These are phyloP conservation scores for Teleopsis dalmanni DNA, from an alignment of 1,140 invertebrate species.

Conservation along the genomic window DNA sequence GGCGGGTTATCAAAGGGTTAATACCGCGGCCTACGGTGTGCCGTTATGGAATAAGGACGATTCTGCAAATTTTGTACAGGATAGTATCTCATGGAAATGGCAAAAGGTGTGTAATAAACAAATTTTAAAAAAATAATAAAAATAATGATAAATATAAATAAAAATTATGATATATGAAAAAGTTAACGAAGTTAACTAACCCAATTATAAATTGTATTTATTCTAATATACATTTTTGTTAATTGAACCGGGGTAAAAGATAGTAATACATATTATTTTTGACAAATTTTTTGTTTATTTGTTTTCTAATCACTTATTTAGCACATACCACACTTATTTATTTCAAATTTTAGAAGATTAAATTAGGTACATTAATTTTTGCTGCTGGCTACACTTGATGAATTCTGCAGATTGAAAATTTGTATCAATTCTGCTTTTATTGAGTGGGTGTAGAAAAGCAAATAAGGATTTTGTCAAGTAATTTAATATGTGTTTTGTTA, in stretches of 20 bases:
- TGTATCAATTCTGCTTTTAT: no score
- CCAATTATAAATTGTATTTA: no score
- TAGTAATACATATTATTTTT: background rate
- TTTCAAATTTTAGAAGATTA: no score
- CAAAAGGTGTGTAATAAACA: conserved; percentile 12
- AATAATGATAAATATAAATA: background rate
- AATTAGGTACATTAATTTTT: no score
- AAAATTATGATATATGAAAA: background rate
- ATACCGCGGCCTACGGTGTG: conserved; percentile 9
- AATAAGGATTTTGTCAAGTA: no score
- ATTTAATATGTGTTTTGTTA: no score
- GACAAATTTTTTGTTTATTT: background rate
- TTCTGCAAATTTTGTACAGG: conserved; percentile 7
- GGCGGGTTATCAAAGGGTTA: conserved; percentile 13
- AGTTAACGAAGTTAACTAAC: background rate
- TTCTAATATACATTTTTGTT: background rate
- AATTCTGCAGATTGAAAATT: no score
- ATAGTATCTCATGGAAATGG: conserved; percentile 15
- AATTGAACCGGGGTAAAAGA: background rate
- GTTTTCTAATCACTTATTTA: background rate
- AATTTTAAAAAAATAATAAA: background rate
- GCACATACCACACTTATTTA: no score
- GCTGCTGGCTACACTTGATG: no score
- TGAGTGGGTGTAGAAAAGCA: no score
- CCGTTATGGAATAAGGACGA: conserved; percentile 5